These are phyloP conservation scores for Agrypnia vestita DNA, from an alignment of 1,140 invertebrate species.

Conservation along the genomic window DNA sequence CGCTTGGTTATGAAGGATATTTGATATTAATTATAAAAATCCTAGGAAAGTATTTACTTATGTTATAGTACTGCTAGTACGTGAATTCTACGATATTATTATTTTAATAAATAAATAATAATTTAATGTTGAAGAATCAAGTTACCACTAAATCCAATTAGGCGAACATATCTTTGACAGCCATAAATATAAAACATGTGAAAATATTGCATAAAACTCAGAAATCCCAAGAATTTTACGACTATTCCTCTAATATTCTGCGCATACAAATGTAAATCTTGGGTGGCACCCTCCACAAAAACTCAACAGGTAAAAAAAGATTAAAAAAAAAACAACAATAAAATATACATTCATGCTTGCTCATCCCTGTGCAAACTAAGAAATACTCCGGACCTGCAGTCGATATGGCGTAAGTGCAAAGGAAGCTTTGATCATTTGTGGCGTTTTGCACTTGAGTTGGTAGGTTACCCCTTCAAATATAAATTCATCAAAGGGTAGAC, in stretches of 20 bases:
- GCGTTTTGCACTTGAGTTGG: constrained; percentile 4
- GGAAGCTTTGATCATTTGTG: not conserved
- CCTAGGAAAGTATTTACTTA: no score
- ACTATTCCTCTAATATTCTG: constrained; percentile 26
- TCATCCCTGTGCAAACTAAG: constrained; percentile 58
- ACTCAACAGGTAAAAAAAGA: constrained; percentile 55
- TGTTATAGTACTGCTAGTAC: no score
- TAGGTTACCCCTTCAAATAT: constrained; percentile 33
- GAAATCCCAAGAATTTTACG: constrained; percentile 8
- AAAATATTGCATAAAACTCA: not conserved
- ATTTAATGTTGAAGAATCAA: no score
- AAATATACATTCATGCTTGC: constrained; percentile 55
- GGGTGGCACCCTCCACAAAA: constrained; percentile 38
- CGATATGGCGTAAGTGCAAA: constrained; percentile 15
- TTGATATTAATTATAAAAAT: no score
- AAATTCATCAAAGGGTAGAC: constrained; percentile 39
- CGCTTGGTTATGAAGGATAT: no score
- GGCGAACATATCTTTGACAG: not conserved
- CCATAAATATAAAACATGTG: not conserved
- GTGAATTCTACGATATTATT: no score
- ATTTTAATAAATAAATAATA: no score
- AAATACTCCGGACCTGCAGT: not conserved
- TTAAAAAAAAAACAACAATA: constrained; percentile 52
- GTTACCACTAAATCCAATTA: not conserved
- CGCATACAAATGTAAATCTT: constrained; percentile 30